These are phyloP conservation scores for Aplysina aerophoba DNA, from an alignment of 37 sponge, comb jelly and placozoan species.

Conservation along the genomic window DNA sequence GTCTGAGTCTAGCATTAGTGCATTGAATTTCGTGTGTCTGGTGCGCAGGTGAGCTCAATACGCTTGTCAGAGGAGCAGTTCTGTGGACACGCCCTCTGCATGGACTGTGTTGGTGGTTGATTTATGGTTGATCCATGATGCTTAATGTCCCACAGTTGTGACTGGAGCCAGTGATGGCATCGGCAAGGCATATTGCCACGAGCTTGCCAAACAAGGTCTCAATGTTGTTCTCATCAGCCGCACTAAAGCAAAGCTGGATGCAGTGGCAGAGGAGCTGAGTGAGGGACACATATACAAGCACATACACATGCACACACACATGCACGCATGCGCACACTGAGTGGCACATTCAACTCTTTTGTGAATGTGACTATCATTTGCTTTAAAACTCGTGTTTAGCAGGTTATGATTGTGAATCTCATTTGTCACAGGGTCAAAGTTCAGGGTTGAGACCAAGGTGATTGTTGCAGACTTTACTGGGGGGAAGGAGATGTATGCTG, in stretches of 20 bases:
- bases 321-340: no score
- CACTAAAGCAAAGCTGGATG: slow-evolving; percentile 33
- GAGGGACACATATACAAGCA: background rate
- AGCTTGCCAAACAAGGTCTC: slow-evolving; percentile 47
- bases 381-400: no score
- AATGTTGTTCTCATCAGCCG: slow-evolving; percentile 50
- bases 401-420: background rate
- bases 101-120: no score
- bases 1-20: no score
- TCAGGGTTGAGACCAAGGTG: slow-evolving; percentile 49
- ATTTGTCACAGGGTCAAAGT: slow-evolving; percentile 43
- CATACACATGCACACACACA: no score
- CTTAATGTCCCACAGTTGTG: slow-evolving; percentile 9
- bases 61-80: no score
- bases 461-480: slow-evolving; percentile 66
- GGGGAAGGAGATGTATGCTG: slow-evolving; percentile 52
- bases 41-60: no score
- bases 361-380: no score
- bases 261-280: slow-evolving; percentile 29
- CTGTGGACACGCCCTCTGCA: no score
- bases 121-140: no score
- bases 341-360: no score
- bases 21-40: no score
- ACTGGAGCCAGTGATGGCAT: slow-evolving; percentile 59
- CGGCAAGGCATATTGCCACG: slow-evolving; percentile 41